These are phyloP conservation scores for Corythornis vintsioides DNA, from an alignment of 2,113 vertebrate species.

Conservation along the genomic window DNA sequence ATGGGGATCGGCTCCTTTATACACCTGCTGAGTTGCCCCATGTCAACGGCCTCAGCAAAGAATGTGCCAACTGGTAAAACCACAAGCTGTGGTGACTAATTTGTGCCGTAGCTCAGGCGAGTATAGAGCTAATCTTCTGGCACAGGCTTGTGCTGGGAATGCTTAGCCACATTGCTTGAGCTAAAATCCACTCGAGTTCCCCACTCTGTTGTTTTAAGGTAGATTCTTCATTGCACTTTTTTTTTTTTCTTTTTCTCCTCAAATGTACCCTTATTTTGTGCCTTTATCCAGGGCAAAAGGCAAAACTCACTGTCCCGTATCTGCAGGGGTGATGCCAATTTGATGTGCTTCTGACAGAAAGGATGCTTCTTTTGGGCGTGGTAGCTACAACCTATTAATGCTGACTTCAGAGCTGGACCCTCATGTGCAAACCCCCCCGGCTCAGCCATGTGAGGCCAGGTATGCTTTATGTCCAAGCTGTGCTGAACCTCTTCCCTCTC, in stretches of 20 bases:
- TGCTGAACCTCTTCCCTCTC: neutral
- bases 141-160: neutral
- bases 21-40: slow-evolving; percentile 36
- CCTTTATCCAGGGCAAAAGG: neutral
- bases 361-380: neutral
- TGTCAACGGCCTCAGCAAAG: neutral
- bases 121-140: slow-evolving; percentile 20
- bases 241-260: neutral
- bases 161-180: neutral
- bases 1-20: slow-evolving; percentile 47
- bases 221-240: no score
- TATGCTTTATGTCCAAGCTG: neutral
- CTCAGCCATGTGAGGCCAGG: accelerated
- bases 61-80: slow-evolving; percentile 58
- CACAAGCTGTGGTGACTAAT: slow-evolving; percentile 56
- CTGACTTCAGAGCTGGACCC: neutral
- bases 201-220: neutral
- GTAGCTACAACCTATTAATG: neutral
- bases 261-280: neutral
- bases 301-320: neutral
- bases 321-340: no score
- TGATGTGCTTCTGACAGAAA: neutral
- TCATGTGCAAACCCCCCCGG: neutral
- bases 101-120: neutral
- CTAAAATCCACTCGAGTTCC: neutral